phyloP scores from a whole-genome alignment of 1,140 invertebrate species.

The Cyclargus thomasi region DNA sequence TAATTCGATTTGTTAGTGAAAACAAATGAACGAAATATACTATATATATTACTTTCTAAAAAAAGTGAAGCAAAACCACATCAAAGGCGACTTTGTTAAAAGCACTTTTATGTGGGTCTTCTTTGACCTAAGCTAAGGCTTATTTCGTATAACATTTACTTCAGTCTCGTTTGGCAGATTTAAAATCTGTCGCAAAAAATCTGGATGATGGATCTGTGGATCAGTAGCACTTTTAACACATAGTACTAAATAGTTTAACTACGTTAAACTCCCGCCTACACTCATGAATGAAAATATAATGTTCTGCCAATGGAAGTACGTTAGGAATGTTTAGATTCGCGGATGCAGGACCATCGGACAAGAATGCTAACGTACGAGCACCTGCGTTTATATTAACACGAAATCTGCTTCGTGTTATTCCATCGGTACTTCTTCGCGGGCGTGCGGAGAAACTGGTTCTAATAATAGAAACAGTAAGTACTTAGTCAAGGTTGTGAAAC shows the following conservation, averaged over 20 bases:
- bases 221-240: neutral
- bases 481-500: constrained; percentile 66
- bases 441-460: constrained; percentile 55
- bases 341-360: neutral
- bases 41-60: too few relatives aligned
- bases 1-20: neutral
- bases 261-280: neutral
- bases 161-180: too few relatives aligned
- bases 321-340: neutral
- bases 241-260: neutral
- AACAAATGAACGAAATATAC: too few relatives aligned
- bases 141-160: too few relatives aligned
- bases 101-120: neutral
- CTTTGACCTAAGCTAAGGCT: too few relatives aligned
- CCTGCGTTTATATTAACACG: constrained; percentile 15
- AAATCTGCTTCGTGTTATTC: constrained; percentile 18
- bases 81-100: neutral
- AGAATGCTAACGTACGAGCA: neutral
- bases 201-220: neutral
- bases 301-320: neutral
- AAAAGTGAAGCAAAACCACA: neutral
- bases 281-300: neutral
- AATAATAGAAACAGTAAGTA: constrained; percentile 63
- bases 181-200: too few relatives aligned
- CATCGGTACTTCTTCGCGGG: constrained; percentile 27